phyloP scores from a whole-genome alignment of 2,113 vertebrate species.

The Eidolon helvum region DNA sequence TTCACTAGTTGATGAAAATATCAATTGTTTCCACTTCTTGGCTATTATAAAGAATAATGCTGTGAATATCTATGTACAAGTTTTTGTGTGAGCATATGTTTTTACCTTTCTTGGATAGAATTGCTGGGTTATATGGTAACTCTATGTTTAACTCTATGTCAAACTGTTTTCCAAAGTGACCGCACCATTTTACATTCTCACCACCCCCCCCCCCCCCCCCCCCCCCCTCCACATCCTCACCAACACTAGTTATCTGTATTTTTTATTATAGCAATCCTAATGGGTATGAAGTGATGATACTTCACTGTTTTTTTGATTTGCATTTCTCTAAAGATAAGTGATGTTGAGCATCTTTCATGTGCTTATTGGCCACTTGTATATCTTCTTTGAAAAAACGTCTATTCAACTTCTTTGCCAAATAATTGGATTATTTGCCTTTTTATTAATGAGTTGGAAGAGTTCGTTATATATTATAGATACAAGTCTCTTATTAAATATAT shows the following conservation, averaged over 20 bases:
- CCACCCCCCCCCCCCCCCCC: too few relatives aligned
- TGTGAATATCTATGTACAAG: background rate
- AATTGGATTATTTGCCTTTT: background rate
- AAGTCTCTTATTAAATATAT: background rate
- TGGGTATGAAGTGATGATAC: background rate
- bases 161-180: background rate
- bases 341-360: background rate
- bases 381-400: background rate
- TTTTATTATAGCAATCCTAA: background rate
- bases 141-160: background rate
- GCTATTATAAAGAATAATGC: background rate
- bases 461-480: background rate
- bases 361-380: background rate
- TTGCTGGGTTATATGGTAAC: background rate
- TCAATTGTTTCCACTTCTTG: background rate
- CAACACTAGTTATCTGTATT: background rate
- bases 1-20: background rate
- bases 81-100: background rate
- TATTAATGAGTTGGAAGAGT: background rate
- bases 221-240: too few relatives aligned
- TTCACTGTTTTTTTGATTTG: background rate
- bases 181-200: background rate
- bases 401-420: background rate
- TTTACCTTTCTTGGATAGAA: background rate
- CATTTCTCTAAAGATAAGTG: background rate